Evolutionary conservation across 2,888 invertebrate species (phyloP).

Genomic region (Baccha elongata): DNA sequence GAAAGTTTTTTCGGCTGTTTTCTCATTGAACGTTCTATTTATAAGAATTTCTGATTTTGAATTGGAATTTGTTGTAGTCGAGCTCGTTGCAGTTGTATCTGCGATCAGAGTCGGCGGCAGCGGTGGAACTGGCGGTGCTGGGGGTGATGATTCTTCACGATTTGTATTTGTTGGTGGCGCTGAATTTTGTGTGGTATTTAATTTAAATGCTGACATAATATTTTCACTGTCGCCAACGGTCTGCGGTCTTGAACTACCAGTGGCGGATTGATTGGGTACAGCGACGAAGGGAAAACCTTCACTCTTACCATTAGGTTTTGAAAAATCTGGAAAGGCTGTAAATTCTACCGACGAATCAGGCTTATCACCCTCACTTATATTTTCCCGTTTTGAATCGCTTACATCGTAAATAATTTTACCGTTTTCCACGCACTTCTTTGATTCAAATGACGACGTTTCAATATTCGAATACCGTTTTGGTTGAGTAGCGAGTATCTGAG

Average conservation of each 20-base stretch:
- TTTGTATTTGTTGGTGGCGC: constrained; percentile 64
- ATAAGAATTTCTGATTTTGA: constrained; percentile 69
- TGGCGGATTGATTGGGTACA: background rate
- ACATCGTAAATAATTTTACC: constrained; percentile 80
- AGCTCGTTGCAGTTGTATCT: constrained; percentile 56
- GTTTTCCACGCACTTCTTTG: constrained; percentile 80
- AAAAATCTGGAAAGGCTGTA: constrained; percentile 34
- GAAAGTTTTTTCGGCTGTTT: constrained; percentile 57
- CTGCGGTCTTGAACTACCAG: constrained; percentile 35
- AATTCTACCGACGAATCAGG: constrained; percentile 23
- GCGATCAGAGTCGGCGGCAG: constrained; percentile 41
- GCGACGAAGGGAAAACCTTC: constrained; percentile 48
- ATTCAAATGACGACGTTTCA: constrained; percentile 79
- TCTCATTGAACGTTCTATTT: constrained; percentile 71
- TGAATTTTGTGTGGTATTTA: constrained; percentile 76
- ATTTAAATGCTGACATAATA: constrained; percentile 81
- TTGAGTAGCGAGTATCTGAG: constrained; percentile 74
- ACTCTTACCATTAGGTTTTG: constrained; percentile 1
- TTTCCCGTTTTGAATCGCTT: constrained; percentile 77
- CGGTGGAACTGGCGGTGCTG: constrained; percentile 64
- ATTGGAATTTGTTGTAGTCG: constrained; percentile 66
- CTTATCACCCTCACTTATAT: constrained; percentile 75
- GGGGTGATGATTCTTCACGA: constrained; percentile 47
- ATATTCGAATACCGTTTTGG: constrained; percentile 81
- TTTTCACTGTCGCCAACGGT: constrained; percentile 67